These are phyloP conservation scores for Drosophila pseudotakahashii DNA, from an alignment of 2,888 invertebrate species.

Conservation along the genomic window DNA sequence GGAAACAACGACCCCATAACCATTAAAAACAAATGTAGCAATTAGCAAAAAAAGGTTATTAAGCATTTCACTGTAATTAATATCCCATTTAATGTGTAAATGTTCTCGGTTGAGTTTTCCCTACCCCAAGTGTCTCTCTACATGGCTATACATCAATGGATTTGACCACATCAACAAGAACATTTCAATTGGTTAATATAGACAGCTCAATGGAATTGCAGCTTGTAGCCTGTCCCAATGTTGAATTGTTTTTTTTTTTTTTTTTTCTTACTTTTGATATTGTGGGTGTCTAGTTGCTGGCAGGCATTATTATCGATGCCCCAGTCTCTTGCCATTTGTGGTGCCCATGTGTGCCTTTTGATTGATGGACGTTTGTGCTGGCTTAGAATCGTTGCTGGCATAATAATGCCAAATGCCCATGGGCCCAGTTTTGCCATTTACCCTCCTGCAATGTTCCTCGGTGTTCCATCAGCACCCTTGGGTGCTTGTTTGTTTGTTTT, in stretches of 20 bases:
- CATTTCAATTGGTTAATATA: constrained; percentile 55
- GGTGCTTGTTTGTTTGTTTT: constrained; percentile 13
- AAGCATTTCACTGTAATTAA: constrained; percentile 14
- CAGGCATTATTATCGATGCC: constrained; percentile 49
- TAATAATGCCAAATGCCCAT: constrained; percentile 33
- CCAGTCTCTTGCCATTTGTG: constrained; percentile 13
- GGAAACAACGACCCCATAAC: constrained; percentile 15
- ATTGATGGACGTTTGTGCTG: constrained; percentile 52
- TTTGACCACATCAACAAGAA: constrained; percentile 15
- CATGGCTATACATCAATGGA: constrained; percentile 1
- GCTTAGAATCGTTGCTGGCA: constrained; percentile 40
- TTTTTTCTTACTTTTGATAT: constrained; percentile 26
- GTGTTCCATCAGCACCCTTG: constrained; percentile 17
- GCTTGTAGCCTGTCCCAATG: constrained; percentile 31
- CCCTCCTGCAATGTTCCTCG: constrained; percentile 19
- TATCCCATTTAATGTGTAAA: constrained; percentile 12
- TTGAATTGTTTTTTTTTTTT: constrained; percentile 20
- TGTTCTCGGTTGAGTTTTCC: neutral
- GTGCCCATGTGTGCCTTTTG: constrained; percentile 44
- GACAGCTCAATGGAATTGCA: constrained; percentile 47
- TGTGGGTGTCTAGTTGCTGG: constrained; percentile 42
- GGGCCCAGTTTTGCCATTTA: constrained; percentile 18
- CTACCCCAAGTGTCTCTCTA: neutral
- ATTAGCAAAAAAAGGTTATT: constrained; percentile 15
- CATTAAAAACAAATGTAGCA: constrained; percentile 23